A percentile compares a stretch with the other conserved stretches of the same genome.
phyloP scores from a whole-genome alignment of 2,797 vertebrate species.

The Heterohyrax brucei region DNA sequence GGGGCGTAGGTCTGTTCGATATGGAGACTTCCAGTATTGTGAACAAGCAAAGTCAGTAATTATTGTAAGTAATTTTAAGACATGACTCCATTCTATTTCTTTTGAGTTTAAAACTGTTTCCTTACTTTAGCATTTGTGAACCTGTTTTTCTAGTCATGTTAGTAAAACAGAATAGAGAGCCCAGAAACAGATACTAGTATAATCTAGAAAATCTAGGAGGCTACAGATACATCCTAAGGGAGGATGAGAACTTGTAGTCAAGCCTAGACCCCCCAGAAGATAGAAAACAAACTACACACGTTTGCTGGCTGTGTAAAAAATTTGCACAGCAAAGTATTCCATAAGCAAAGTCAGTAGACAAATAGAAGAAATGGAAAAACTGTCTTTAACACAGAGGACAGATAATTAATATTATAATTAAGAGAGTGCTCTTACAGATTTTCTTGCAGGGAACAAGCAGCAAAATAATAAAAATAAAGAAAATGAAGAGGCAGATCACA shows the following conservation, averaged over 20 bases:
- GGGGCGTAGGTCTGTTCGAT: conserved; percentile 98
- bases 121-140: conserved; percentile 52
- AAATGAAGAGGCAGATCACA: not conserved
- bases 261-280: not conserved
- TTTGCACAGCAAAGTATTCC: not conserved
- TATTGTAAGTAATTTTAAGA: conserved; percentile 93
- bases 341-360: not conserved
- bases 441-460: not conserved
- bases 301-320: not conserved
- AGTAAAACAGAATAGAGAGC: not conserved
- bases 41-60: conserved; percentile 98
- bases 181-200: not conserved
- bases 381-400: not conserved
- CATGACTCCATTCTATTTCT: not conserved
- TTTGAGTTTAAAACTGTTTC: conserved; percentile 43
- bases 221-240: not conserved
- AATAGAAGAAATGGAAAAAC: not conserved
- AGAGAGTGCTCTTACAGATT: not conserved
- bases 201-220: not conserved
- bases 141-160: not conserved
- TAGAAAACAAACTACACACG: not conserved
- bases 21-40: conserved; percentile 97
- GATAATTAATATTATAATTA: not conserved
- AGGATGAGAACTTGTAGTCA: not conserved
- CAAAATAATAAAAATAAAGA: not conserved